Percentiles rank a stretch among this genome's conserved stretches.
phyloP scores from a whole-genome alignment of 1,140 invertebrate genomes.

The Goniozus legneri region DNA sequence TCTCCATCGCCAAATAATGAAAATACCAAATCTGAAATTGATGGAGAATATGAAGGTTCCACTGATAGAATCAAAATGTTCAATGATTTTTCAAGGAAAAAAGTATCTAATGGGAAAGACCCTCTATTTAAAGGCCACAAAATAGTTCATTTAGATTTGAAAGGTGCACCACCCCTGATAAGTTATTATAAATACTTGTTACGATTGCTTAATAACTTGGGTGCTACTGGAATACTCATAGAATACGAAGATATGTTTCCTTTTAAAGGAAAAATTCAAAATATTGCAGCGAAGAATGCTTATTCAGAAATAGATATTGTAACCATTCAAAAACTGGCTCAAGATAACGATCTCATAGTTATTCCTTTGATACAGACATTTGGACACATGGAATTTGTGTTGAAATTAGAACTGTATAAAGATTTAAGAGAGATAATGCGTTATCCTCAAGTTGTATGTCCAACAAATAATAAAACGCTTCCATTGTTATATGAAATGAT shows the following conservation, averaged over 20 bases:
- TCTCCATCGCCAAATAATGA: conserved; percentile 9
- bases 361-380: conserved; percentile 95
- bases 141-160: conserved; percentile 84
- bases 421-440: conserved; percentile 72
- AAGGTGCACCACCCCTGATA: conserved; percentile 81
- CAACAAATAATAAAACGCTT: conserved; percentile 69
- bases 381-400: conserved; percentile 87
- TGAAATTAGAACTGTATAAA: conserved; percentile 75
- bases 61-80: conserved; percentile 11
- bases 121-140: conserved; percentile 44
- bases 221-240: conserved; percentile 82
- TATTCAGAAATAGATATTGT: conserved; percentile 71
- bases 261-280: conserved; percentile 66
- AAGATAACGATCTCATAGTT: conserved; percentile 67
- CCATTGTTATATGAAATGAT: conserved; percentile 75
- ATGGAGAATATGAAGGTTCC: conserved; percentile 12
- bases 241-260: conserved; percentile 99
- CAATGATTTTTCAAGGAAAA: conserved; percentile 11
- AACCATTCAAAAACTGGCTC: conserved; percentile 63
- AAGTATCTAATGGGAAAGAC: conserved; percentile 6
- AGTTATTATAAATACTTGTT: conserved; percentile 72
- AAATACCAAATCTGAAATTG: conserved; percentile 18
- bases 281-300: conserved; percentile 70
- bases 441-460: conserved; percentile 80
- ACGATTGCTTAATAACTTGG: conserved; percentile 70